phyloP scores from a whole-genome alignment of 2,113 vertebrate species.

The Pagrus major region DNA sequence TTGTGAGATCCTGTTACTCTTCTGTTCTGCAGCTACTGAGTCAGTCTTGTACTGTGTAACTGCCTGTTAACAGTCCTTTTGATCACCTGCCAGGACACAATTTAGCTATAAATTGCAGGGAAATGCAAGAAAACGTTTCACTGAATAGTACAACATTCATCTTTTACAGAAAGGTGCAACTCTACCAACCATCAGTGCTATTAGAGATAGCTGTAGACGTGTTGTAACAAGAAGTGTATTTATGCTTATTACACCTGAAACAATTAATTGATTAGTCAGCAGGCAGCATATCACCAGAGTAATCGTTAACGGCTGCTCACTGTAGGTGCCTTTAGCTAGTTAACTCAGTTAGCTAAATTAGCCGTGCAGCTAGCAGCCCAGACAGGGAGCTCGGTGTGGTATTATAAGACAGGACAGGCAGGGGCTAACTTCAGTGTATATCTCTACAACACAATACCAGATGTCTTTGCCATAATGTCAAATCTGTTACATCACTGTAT shows the following conservation, averaged over 20 bases:
- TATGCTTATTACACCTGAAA: neutral
- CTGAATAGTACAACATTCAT: constrained; percentile 2
- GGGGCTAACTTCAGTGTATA: too few species aligned
- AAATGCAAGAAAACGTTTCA: constrained; percentile 7
- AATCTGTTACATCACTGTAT: neutral
- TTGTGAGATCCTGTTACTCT: neutral
- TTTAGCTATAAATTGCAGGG: neutral
- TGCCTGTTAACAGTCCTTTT: neutral
- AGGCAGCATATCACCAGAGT: too few species aligned
- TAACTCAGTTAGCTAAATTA: too few species aligned
- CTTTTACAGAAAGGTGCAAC: neutral
- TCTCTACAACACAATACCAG: too few species aligned
- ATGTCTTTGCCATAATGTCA: too few species aligned
- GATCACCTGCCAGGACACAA: neutral
- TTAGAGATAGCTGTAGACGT: neutral
- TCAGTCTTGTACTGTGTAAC: constrained; percentile 46
- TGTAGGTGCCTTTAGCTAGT: too few species aligned
- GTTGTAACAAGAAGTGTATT: neutral
- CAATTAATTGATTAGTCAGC: neutral
- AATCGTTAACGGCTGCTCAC: too few species aligned
- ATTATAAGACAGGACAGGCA: too few species aligned
- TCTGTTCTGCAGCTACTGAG: constrained; percentile 4
- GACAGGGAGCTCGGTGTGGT: too few species aligned
- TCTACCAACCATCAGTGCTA: neutral
- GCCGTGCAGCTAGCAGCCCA: too few species aligned